Evolutionary conservation across 2,113 vertebrate species (phyloP).

Genomic region (Leucosticte australis): DNA sequence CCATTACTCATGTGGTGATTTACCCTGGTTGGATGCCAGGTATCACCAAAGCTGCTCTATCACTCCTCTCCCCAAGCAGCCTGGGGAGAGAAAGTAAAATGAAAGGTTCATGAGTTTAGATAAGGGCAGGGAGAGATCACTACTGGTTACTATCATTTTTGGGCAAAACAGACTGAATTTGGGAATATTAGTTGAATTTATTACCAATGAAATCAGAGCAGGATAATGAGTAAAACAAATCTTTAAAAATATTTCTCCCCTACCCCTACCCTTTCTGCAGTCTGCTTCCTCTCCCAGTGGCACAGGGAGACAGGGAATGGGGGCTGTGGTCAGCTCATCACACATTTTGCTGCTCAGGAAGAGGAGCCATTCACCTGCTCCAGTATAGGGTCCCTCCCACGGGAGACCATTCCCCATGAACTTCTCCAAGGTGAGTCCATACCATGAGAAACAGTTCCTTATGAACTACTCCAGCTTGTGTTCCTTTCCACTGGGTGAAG

Average conservation of each 20-base stretch:
- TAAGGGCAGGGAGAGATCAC: neutral
- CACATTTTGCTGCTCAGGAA: neutral
- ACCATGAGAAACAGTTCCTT: neutral
- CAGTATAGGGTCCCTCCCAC: neutral
- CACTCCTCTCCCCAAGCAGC: neutral
- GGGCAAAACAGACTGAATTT: neutral
- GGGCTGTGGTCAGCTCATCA: neutral
- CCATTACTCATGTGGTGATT: neutral
- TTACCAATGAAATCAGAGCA: neutral
- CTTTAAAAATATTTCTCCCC: neutral
- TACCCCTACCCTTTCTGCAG: neutral
- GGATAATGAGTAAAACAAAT: neutral
- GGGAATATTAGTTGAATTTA: neutral
- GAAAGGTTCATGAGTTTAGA: neutral
- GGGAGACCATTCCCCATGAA: neutral
- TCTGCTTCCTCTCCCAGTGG: neutral
- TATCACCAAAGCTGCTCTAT: neutral
- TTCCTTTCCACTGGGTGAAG: neutral
- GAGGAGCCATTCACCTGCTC: neutral
- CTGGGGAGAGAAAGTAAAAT: neutral
- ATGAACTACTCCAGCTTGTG: accelerated
- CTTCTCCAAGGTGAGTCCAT: neutral
- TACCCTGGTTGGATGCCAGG: neutral
- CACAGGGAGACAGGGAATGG: neutral
- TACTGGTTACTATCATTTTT: neutral